A percentile compares a stretch with the other conserved stretches of the same genome.
Conservation (phyloP, 2,797 vertebrate species). For the Muscicapa comitata region DNA sequence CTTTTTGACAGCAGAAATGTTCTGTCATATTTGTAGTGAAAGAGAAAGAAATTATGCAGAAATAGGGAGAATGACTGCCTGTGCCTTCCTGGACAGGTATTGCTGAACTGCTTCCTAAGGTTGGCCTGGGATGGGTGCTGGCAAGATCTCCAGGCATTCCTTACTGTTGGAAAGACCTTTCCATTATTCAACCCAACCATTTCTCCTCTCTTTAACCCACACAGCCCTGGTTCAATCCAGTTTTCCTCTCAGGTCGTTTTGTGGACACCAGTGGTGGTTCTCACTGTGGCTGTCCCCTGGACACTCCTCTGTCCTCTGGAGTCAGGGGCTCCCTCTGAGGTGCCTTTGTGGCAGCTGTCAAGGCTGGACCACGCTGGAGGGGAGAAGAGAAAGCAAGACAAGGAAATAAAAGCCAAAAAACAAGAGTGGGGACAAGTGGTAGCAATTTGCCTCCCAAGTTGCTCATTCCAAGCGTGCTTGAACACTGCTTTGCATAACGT, state of each 20-base stretch:
- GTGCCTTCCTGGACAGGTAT: neutral
- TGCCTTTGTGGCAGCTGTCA: neutral
- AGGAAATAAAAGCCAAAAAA: neutral
- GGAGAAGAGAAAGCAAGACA: neutral
- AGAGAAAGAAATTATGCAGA: neutral
- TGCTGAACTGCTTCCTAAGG: neutral
- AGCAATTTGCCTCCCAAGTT: constrained; percentile 17
- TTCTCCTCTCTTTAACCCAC: neutral
- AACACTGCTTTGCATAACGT: neutral
- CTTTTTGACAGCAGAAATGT: neutral
- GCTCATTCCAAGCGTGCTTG: constrained; percentile 38
- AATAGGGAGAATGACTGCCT: neutral
- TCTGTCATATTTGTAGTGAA: neutral
- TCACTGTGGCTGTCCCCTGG: neutral
- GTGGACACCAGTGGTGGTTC: neutral
- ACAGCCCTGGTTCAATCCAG: rapidly evolving
- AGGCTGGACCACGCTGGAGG: neutral
- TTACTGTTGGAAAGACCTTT: neutral
- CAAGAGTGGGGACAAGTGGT: neutral
- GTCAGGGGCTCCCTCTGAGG: neutral
- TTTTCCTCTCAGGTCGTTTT: neutral
- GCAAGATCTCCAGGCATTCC: neutral
- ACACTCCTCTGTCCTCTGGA: rapidly evolving
- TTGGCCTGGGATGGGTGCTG: neutral
- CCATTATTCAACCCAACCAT: neutral